Conservation (phyloP, 2,888 invertebrate species). For the Cheilosia impressa region DNA sequence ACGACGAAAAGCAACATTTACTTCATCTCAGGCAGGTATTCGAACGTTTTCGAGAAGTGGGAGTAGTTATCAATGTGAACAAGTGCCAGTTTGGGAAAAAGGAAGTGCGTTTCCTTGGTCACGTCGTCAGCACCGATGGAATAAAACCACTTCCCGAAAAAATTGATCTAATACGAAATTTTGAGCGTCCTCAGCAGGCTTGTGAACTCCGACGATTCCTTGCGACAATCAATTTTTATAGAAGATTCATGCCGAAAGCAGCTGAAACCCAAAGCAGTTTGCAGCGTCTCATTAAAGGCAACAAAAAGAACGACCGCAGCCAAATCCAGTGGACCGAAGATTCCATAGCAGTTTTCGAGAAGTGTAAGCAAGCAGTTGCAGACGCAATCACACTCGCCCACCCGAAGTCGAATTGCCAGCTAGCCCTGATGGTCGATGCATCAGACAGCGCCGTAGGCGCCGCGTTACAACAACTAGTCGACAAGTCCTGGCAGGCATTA, state of each 20-base stretch:
- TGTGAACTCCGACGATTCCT: conserved; percentile 71
- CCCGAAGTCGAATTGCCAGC: conserved; percentile 77
- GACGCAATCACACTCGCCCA: conserved; percentile 77
- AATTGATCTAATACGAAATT: conserved; percentile 63
- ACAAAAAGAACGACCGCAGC: conserved; percentile 30
- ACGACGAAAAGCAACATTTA: background rate
- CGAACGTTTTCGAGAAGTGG: background rate
- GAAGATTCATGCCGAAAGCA: conserved; percentile 24
- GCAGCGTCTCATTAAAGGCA: conserved; percentile 13
- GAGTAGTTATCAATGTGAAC: conserved; percentile 1
- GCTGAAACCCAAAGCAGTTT: background rate
- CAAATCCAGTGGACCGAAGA: conserved; percentile 54
- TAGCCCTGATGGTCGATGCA: conserved; percentile 77
- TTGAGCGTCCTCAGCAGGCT: conserved; percentile 53
- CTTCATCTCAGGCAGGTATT: background rate
- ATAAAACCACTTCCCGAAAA: conserved; percentile 62
- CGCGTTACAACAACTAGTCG: conserved; percentile 79
- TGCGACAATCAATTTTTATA: conserved; percentile 72
- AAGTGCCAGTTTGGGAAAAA: conserved; percentile 3
- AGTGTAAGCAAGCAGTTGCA: conserved; percentile 8
- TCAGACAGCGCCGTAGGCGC: conserved; percentile 81
- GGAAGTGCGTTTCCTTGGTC: conserved; percentile 68
- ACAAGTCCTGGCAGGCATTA: conserved; percentile 78
- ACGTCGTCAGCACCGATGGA: conserved; percentile 43
- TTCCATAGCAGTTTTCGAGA: background rate